phyloP scores from a whole-genome alignment of 2,888 invertebrate genomes.

The Sinhomidia bicolor region DNA sequence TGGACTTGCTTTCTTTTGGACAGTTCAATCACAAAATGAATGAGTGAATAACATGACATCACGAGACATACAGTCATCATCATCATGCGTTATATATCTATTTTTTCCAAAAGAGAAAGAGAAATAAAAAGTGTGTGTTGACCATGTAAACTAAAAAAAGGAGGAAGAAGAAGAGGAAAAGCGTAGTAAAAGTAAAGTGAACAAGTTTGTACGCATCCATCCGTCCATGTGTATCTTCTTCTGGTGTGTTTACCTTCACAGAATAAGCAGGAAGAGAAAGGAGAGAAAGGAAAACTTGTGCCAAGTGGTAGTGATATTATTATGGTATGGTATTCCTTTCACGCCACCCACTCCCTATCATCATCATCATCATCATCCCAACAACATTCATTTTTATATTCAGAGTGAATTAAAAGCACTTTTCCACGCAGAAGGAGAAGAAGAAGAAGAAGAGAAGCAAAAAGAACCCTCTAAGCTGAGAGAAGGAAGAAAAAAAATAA shows the following conservation, averaged over 20 bases:
- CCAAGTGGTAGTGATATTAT: neutral
- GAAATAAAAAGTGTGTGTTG: neutral
- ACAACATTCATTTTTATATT: conserved; percentile 26
- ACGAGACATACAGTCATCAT: neutral
- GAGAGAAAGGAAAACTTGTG: neutral
- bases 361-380: neutral
- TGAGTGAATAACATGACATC: conserved; percentile 34
- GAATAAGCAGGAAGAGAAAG: neutral
- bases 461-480: neutral
- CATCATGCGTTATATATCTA: too few relatives aligned
- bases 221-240: conserved; percentile 8
- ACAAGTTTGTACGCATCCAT: conserved; percentile 1
- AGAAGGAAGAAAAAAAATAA: neutral
- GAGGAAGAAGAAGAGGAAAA: neutral
- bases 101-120: too few relatives aligned
- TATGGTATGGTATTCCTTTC: neutral
- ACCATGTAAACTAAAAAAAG: neutral
- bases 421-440: neutral
- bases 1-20: neutral
- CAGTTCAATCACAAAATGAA: conserved; percentile 43
- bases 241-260: conserved; percentile 7
- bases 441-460: too few relatives aligned
- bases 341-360: neutral
- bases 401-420: conserved; percentile 37
- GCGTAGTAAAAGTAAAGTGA: neutral